Conservation (phyloP, 2,113 vertebrate species). For the Nothobranchius furzeri region DNA sequence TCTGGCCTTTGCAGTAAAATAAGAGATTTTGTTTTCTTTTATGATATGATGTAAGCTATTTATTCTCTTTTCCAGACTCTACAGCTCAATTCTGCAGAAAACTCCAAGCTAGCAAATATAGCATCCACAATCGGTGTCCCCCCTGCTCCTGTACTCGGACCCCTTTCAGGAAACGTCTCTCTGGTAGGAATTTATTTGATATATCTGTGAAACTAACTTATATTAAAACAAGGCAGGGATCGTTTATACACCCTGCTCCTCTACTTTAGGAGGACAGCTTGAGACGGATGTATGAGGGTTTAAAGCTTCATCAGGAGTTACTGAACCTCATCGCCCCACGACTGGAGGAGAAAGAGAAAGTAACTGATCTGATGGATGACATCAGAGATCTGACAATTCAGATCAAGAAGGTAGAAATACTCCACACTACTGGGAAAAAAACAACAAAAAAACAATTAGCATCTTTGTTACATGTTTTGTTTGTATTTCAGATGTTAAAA, state of each 20-base stretch:
- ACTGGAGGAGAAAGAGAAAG: conserved; percentile 26
- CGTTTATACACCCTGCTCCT: fast-evolving
- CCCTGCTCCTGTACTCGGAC: conserved; percentile 44
- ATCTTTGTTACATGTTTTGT: neutral
- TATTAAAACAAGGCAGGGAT: too few species aligned
- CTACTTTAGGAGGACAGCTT: conserved; percentile 57
- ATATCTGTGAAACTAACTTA: too few species aligned
- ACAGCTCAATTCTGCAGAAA: conserved; percentile 52
- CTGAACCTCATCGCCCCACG: conserved; percentile 36
- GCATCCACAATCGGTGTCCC: conserved; percentile 57
- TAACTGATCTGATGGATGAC: conserved; percentile 47
- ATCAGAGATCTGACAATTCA: conserved; percentile 64
- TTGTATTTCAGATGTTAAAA: conserved; percentile 60
- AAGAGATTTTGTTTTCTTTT: neutral
- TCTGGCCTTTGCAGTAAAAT: too few species aligned
- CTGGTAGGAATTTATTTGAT: conserved; percentile 64
- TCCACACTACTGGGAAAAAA: neutral
- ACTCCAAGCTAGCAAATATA: conserved; percentile 41
- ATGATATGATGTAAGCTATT: neutral
- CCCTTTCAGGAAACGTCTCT: conserved; percentile 39
- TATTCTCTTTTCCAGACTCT: conserved; percentile 41
- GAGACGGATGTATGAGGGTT: conserved; percentile 57
- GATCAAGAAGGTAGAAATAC: conserved; percentile 58
- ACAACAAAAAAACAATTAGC: neutral
- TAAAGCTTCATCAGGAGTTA: conserved; percentile 62